Percentiles rank a stretch among this genome's conserved stretches.
Conservation (phyloP, 1,140 invertebrate genomes). For the Eueides isabella region DNA sequence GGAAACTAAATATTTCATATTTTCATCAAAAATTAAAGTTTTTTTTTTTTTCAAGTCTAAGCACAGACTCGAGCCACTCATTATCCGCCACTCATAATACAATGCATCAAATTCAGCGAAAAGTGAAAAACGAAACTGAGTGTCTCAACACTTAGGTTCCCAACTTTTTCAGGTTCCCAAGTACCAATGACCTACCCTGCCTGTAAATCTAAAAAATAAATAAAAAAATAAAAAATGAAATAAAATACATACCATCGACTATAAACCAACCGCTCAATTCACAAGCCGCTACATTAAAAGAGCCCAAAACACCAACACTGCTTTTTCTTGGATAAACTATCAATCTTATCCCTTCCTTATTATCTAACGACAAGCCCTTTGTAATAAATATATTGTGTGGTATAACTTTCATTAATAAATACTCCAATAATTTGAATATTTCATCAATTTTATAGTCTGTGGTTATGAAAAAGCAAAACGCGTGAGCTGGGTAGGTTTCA, state of each 20-base stretch:
- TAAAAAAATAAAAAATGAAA: background rate
- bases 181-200: too few species aligned
- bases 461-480: constrained; percentile 85
- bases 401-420: constrained; percentile 83
- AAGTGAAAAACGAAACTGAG: too few species aligned
- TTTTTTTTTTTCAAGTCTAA: too few species aligned
- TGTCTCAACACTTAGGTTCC: too few species aligned
- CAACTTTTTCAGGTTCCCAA: too few species aligned
- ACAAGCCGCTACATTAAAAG: constrained; percentile 85
- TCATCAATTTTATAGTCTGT: constrained; percentile 64
- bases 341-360: constrained; percentile 74
- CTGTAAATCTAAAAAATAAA: constrained; percentile 27
- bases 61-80: too few species aligned
- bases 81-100: too few species aligned
- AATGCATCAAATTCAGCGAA: too few species aligned
- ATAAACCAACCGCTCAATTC: constrained; percentile 87
- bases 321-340: constrained; percentile 86
- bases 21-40: too few species aligned
- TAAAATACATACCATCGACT: constrained; percentile 83
- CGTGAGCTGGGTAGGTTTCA: constrained; percentile 83
- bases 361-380: constrained; percentile 61
- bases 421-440: constrained; percentile 80
- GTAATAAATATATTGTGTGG: constrained; percentile 88
- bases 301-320: constrained; percentile 61
- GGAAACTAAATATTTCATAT: too few species aligned